These are phyloP conservation scores for Aphrocallistes beatrix DNA, from an alignment of 37 sponge, comb jelly and placozoan genomes.

Conservation along the genomic window DNA sequence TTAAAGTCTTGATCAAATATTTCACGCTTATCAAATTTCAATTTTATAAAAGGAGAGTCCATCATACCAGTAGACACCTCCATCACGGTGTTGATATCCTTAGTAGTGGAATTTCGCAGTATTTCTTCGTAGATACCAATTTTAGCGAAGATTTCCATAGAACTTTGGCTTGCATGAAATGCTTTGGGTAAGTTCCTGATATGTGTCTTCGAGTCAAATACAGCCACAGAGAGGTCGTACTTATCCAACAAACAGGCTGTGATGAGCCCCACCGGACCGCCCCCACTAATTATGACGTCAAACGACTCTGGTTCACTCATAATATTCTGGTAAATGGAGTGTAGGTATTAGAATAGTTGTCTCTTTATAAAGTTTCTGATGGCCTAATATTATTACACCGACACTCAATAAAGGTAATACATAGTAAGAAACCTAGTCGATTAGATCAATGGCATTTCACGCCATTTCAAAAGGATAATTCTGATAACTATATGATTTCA, in stretches of 20 bases:
- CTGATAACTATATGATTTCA: too few species aligned
- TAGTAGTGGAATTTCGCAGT: neutral
- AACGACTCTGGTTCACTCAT: neutral
- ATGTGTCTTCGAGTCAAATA: neutral
- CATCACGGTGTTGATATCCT: neutral
- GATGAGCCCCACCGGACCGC: neutral
- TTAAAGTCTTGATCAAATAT: neutral
- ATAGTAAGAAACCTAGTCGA: neutral
- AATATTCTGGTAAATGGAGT: too few species aligned
- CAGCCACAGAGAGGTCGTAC: neutral
- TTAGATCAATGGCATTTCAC: too few species aligned
- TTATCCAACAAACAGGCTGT: neutral
- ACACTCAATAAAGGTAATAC: neutral
- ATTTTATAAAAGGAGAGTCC: neutral
- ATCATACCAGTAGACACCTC: neutral
- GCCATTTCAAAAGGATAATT: too few species aligned
- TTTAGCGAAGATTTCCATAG: slow-evolving; percentile 59
- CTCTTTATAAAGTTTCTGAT: neutral
- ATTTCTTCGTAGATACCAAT: slow-evolving; percentile 32
- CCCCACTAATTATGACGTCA: neutral
- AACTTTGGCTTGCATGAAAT: slow-evolving; percentile 24
- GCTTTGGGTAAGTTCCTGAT: slow-evolving; percentile 29
- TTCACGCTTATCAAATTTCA: neutral
- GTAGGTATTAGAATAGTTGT: neutral
- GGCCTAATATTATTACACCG: neutral